These are phyloP conservation scores for Balaeniceps rex DNA, from an alignment of 2,113 vertebrate species.

Conservation along the genomic window DNA sequence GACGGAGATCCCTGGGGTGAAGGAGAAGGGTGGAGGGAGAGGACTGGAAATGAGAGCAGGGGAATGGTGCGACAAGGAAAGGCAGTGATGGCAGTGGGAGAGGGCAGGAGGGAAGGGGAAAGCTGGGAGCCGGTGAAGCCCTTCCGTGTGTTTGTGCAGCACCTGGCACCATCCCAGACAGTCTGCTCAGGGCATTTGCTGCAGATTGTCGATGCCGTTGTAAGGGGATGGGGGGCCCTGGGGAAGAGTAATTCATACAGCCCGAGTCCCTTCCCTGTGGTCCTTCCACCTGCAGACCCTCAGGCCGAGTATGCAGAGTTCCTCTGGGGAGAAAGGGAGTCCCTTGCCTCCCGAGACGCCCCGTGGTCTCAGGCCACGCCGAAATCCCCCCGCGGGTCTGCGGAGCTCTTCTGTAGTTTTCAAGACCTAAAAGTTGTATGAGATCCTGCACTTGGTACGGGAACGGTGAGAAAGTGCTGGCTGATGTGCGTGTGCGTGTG, in stretches of 20 bases:
- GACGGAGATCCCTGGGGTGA: neutral
- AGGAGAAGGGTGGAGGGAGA: neutral
- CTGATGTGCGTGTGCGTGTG: neutral
- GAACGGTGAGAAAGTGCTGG: neutral
- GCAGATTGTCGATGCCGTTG: neutral
- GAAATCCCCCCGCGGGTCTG: neutral
- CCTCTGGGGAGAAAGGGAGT: neutral
- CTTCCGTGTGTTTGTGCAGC: neutral
- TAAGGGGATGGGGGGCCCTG: neutral
- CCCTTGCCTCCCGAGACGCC: neutral
- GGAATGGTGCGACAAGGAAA: neutral
- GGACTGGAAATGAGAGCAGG: neutral
- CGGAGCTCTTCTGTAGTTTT: neutral
- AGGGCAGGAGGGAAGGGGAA: neutral
- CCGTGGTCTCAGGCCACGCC: neutral
- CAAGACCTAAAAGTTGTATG: neutral
- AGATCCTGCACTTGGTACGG: neutral
- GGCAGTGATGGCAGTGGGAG: neutral
- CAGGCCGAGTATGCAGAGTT: accelerated
- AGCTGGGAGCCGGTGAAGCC: neutral
- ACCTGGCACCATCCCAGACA: neutral
- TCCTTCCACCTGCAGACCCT: neutral
- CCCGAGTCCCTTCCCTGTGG: neutral
- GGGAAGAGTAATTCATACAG: neutral
- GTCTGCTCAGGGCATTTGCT: neutral